A percentile compares a stretch with the other conserved stretches of the same genome.
These are phyloP conservation scores for Petrocephalus schoutedeni DNA, from an alignment of 2,797 vertebrate species.

Conservation along the genomic window DNA sequence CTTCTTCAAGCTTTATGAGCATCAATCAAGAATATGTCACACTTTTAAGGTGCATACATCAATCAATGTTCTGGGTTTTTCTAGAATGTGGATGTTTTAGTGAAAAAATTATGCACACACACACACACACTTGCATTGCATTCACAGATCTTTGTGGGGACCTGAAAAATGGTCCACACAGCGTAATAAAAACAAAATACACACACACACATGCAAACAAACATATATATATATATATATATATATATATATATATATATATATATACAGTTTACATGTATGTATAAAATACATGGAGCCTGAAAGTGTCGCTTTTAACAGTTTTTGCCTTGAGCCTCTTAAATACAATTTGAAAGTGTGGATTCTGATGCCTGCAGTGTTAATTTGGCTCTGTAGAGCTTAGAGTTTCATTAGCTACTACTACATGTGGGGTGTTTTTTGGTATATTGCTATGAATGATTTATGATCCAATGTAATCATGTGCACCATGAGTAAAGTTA, in stretches of 20 bases:
- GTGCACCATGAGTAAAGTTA: background rate
- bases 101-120: background rate
- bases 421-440: background rate
- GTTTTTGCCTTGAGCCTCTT: background rate
- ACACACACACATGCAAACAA: too few species aligned
- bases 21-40: background rate
- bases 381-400: background rate
- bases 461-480: background rate
- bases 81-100: background rate
- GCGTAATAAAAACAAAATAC: too few species aligned
- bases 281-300: background rate
- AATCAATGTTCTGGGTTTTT: background rate
- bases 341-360: background rate
- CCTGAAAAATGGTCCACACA: too few species aligned
- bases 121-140: background rate
- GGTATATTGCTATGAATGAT: background rate
- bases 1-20: background rate
- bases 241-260: background rate
- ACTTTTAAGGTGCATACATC: background rate
- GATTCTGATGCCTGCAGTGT: background rate
- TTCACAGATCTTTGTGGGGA: too few species aligned
- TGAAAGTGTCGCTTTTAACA: background rate
- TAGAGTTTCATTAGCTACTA: background rate
- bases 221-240: background rate
- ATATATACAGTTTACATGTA: background rate